These are phyloP conservation scores for Pseudorhombus dupliciocellatus DNA, from an alignment of 2,113 vertebrate species.

Conservation along the genomic window DNA sequence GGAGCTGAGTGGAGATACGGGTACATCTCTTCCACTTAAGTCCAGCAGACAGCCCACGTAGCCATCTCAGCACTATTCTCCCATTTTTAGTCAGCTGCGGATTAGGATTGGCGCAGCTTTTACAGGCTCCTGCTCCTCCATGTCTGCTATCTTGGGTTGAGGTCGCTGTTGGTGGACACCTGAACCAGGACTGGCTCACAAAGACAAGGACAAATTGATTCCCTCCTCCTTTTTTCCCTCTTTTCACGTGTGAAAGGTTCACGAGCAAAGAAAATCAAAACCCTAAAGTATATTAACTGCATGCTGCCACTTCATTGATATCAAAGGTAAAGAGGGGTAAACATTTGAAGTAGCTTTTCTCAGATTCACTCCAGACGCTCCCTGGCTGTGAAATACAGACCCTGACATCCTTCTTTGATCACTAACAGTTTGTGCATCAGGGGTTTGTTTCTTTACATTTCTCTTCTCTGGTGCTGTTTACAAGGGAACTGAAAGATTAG, in stretches of 20 bases:
- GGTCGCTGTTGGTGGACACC: constrained; percentile 33
- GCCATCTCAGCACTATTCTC: constrained; percentile 53
- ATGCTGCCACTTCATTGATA: neutral
- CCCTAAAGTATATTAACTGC: neutral
- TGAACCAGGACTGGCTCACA: constrained; percentile 6
- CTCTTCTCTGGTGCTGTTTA: constrained; percentile 2
- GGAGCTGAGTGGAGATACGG: constrained; percentile 4
- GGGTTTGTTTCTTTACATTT: neutral
- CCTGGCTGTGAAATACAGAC: neutral
- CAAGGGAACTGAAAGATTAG: neutral
- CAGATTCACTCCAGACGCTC: neutral
- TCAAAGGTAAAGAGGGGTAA: neutral
- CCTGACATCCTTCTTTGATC: neutral
- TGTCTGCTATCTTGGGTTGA: constrained; percentile 31
- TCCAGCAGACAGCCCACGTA: constrained; percentile 13
- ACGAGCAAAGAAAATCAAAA: neutral
- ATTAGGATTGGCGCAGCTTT: constrained; percentile 41
- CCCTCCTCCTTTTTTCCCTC: neutral
- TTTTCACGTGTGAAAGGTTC: neutral
- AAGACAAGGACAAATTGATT: constrained; percentile 8
- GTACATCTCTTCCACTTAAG: constrained; percentile 13
- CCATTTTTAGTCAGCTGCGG: constrained; percentile 18
- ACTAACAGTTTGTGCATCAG: neutral
- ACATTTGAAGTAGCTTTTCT: neutral
- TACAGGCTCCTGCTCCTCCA: constrained; percentile 21